Evolutionary conservation across 1,140 invertebrate genomes (phyloP).

Genomic region (Drosophila ananassae): DNA sequence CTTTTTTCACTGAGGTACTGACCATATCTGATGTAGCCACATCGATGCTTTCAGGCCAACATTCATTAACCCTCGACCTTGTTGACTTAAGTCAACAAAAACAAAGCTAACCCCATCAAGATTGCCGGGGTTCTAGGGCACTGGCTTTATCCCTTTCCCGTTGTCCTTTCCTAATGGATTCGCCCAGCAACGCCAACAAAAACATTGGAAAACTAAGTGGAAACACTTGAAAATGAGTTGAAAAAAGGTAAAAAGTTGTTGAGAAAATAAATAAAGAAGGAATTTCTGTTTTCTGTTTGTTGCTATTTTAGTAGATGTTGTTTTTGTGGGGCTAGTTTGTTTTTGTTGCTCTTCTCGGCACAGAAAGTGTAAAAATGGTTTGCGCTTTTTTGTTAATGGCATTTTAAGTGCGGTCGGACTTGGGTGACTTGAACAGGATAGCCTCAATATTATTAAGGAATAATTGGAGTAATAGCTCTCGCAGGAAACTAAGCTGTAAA

Average conservation of each 20-base stretch:
- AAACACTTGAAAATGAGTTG: conserved; percentile 73
- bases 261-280: conserved; percentile 72
- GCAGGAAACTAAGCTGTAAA: not conserved
- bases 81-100: conserved; percentile 76
- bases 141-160: conserved; percentile 32
- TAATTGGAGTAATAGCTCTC: conserved; percentile 52
- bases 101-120: conserved; percentile 62
- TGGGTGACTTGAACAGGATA: not conserved
- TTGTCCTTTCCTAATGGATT: conserved; percentile 70
- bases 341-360: conserved; percentile 58
- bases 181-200: conserved; percentile 36
- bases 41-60: conserved; percentile 37
- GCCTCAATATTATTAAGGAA: conserved; percentile 27
- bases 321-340: conserved; percentile 41
- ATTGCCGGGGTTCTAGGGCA: conserved; percentile 20
- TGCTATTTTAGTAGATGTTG: conserved; percentile 41
- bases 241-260: conserved; percentile 74
- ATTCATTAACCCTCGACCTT: conserved; percentile 77
- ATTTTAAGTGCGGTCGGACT: conserved; percentile 45
- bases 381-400: conserved; percentile 49
- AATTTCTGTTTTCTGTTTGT: conserved; percentile 52
- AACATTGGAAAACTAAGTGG: conserved; percentile 52
- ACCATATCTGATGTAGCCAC: conserved; percentile 13
- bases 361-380: conserved; percentile 67
- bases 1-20: not conserved